Percentiles rank a stretch among this genome's conserved stretches.
phyloP scores from a whole-genome alignment of 2,113 vertebrate species.

The Microcebus jonahi region DNA sequence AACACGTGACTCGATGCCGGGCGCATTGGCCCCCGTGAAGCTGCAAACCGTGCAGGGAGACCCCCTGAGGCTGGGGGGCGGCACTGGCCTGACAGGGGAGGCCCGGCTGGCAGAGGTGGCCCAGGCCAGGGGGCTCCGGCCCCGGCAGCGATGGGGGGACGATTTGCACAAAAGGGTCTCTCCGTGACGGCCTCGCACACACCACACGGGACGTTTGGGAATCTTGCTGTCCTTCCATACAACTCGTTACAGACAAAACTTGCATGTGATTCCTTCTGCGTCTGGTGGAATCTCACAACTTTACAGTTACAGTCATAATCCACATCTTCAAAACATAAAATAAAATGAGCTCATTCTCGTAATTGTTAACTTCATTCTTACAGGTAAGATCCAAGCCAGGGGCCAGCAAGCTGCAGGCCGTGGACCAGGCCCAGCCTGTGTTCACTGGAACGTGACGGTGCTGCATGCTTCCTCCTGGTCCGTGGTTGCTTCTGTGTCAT shows the following conservation, averaged over 20 bases:
- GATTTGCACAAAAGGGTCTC: accelerated
- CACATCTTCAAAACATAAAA: not conserved
- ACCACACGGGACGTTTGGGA: too few relatives aligned
- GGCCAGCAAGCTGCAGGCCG: accelerated
- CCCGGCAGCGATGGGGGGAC: too few relatives aligned
- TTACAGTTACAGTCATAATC: accelerated
- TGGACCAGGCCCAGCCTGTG: accelerated
- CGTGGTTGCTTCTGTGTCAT: accelerated
- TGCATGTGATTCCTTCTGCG: not conserved
- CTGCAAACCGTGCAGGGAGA: too few relatives aligned
- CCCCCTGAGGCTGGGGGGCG: not conserved
- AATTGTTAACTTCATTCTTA: not conserved
- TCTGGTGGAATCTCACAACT: accelerated
- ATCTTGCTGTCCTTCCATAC: accelerated
- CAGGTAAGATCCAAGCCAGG: not conserved
- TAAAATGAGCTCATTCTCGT: not conserved
- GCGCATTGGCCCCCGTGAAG: accelerated
- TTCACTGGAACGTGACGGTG: accelerated
- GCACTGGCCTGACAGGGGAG: accelerated
- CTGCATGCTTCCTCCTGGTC: accelerated
- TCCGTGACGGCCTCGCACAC: accelerated
- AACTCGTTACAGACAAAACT: too few relatives aligned
- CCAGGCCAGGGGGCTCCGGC: not conserved
- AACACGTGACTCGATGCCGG: accelerated
- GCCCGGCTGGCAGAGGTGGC: not conserved